Base-by-base conservation (phyloP, 2,113 vertebrate genomes). In the Plestiodon gilberti region DNA sequence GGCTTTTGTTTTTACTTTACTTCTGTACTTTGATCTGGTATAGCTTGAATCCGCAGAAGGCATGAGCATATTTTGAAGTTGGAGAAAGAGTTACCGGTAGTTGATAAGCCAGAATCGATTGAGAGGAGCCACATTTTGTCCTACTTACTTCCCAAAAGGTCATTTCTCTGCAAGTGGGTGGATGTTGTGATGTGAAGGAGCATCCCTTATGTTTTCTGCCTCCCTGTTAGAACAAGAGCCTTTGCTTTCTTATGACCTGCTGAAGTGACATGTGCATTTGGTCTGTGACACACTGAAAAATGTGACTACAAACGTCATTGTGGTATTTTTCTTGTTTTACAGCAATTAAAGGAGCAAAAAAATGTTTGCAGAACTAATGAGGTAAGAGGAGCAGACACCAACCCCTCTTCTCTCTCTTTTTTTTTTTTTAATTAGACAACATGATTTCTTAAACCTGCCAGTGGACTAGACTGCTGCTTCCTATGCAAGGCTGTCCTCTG, bases 261-360 rank as follows among this genome's bases (percentile, higher is more conserved):
- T 33, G 65, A 30, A 14, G 9, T 52, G 10, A 69, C 69, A 69
- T 55, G 30, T 71, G 33, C 73, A 28, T 76, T 35, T 76, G 43
- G 22, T 43, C 35, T 62, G 38, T 57, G 43, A 17, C 18, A 65
- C 38, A 40, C 64, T 69, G n/a, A 15, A n/a, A 30, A 20, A 23
- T 1, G 64, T 76, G 43, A 55, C 33, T 15, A 28, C 25, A 74
- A 64, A 0, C 59, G 38, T 2, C 14, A 1, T 67, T 88, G 40
- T 8, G 18, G 6, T 13, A 62, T 89, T 69, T n/a, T 40, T 90
- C 87, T 15, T 94, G 0, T 0, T 88, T 91, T 91, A 30, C 90
- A 99, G 99, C 99, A 99, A 99, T 95, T 99, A 86, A 99, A 99
- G 91, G 99, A 99, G 89, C 98, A 98, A 96, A 99, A 99, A 85